These are phyloP conservation scores for Leptopilina syphax DNA, from an alignment of 2,888 invertebrate genomes.

Conservation along the genomic window DNA sequence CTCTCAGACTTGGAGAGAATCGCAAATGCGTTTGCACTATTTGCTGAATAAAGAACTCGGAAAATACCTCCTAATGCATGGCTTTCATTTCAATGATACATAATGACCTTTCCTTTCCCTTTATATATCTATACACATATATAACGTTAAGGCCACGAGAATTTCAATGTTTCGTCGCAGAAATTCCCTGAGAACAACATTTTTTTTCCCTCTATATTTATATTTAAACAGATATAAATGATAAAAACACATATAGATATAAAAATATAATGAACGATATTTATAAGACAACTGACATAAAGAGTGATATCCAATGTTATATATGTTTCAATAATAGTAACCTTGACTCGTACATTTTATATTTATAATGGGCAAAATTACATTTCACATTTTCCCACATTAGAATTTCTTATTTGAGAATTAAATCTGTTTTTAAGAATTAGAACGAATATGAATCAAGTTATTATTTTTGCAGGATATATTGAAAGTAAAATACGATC, in stretches of 20 bases:
- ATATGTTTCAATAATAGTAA: slow-evolving; percentile 37
- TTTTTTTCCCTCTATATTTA: not conserved
- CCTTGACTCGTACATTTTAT: slow-evolving; percentile 14
- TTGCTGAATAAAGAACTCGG: slow-evolving; percentile 52
- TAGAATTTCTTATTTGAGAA: not conserved
- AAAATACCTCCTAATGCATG: slow-evolving; percentile 36
- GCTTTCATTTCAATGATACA: slow-evolving; percentile 39
- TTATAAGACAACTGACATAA: no score
- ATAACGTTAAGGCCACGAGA: slow-evolving; percentile 24
- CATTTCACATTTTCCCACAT: slow-evolving; percentile 2
- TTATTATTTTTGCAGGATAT: not conserved
- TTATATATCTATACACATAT: not conserved
- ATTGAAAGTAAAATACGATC: not conserved
- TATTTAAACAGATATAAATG: no score
- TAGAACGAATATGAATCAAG: not conserved
- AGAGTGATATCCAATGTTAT: no score
- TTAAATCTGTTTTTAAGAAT: slow-evolving; percentile 4
- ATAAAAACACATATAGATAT: no score
- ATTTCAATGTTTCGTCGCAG: slow-evolving; percentile 22
- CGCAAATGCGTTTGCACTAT: slow-evolving; percentile 42
- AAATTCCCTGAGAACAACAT: slow-evolving; percentile 14
- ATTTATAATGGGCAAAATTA: not conserved
- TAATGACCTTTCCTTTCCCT: slow-evolving; percentile 41
- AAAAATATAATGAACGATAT: no score
- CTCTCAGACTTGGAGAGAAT: slow-evolving; percentile 24